Percentiles rank a stretch among this genome's conserved stretches.
Conservation (phyloP, 2,888 invertebrate genomes). For the Catocala fraxini region DNA sequence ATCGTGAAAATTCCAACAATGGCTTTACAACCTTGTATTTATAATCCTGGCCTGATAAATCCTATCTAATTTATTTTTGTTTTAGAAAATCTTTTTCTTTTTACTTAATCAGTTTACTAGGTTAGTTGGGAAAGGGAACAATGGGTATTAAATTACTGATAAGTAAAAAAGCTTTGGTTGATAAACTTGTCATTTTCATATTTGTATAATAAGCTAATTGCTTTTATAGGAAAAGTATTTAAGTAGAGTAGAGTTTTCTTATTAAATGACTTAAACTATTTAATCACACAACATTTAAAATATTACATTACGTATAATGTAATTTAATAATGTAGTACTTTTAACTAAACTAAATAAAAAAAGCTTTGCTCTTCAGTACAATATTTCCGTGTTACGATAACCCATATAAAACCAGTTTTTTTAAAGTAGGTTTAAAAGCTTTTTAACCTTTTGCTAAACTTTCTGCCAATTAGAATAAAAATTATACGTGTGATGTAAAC, state of each 20-base stretch:
- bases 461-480: constrained; percentile 4
- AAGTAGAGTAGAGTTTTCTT: too few species aligned
- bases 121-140: not conserved
- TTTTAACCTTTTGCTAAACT: not conserved
- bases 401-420: constrained; percentile 17
- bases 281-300: too few species aligned
- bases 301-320: too few species aligned
- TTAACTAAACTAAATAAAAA: constrained; percentile 8
- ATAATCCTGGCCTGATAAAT: not conserved
- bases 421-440: not conserved
- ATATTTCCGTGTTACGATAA: constrained; percentile 13
- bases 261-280: too few species aligned
- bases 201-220: too few species aligned
- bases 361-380: not conserved
- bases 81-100: too few species aligned
- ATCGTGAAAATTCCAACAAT: constrained; percentile 1
- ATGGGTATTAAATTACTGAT: too few species aligned
- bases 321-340: constrained; percentile 1
- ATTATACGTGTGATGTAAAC: not conserved
- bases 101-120: too few species aligned
- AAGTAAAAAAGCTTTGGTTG: too few species aligned
- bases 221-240: too few species aligned
- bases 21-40: constrained; percentile 1
- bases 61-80: not conserved
- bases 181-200: too few species aligned